A percentile compares a stretch with the other conserved stretches of the same genome.
Conservation (phyloP, 1,140 invertebrate genomes). For the Drosophila guanche region DNA sequence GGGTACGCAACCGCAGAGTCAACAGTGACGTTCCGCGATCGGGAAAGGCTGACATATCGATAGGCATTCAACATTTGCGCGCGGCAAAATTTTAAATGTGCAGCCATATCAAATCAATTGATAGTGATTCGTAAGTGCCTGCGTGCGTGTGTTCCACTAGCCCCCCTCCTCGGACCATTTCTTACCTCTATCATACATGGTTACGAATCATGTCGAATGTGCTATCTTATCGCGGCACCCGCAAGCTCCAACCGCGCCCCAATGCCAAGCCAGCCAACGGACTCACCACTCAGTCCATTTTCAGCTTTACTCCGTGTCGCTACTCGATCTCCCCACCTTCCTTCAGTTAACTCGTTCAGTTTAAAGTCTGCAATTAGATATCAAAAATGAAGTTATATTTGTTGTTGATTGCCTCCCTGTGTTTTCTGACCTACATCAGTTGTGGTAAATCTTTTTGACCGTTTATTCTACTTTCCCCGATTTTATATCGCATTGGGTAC, state of each 20-base stretch:
- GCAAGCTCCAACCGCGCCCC: neutral
- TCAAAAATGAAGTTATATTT: conserved; percentile 56
- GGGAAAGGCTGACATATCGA: conserved; percentile 9
- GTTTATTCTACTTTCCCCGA: neutral
- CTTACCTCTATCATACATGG: neutral
- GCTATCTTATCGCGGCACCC: neutral
- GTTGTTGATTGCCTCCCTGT: conserved; percentile 49
- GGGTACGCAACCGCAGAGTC: too few species aligned
- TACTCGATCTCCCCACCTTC: conserved; percentile 2
- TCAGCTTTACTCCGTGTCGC: conserved; percentile 12
- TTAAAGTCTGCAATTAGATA: conserved; percentile 7
- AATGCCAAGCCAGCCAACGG: too few species aligned
- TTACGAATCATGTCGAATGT: conserved; percentile 1
- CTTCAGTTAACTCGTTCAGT: neutral
- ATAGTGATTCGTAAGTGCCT: too few species aligned
- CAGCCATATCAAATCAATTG: too few species aligned
- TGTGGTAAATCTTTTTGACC: conserved; percentile 49
- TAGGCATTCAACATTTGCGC: neutral
- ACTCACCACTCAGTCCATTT: conserved; percentile 5
- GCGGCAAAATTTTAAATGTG: neutral
- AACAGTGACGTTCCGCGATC: neutral
- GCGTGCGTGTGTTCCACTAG: neutral
- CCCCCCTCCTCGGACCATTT: neutral
- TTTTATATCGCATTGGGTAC: neutral
- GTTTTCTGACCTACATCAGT: conserved; percentile 62